Percentiles rank a stretch among this genome's conserved stretches.
Evolutionary conservation across 2,888 invertebrate genomes (phyloP).

Genomic region (Dorcus hopei): DNA sequence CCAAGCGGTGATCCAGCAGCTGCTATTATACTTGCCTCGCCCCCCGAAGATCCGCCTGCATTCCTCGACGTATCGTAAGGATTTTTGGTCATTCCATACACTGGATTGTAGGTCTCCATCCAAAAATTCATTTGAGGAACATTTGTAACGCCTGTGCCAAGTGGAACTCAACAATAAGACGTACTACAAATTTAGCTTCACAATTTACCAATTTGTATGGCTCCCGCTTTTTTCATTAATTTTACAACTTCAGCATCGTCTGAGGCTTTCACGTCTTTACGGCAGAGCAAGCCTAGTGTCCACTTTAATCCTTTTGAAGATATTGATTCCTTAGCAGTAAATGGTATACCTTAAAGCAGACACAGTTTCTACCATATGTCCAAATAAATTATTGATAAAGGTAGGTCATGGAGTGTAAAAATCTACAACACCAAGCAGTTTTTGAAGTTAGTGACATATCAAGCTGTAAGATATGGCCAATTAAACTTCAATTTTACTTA

Average conservation of each 20-base stretch:
- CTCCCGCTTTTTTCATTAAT: conserved; percentile 74
- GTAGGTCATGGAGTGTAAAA: too few relatives aligned
- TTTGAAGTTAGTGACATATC: too few relatives aligned
- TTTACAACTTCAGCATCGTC: conserved; percentile 73
- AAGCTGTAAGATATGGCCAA: too few relatives aligned
- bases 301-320: conserved; percentile 64
- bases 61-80: conserved; percentile 84
- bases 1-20: conserved; percentile 80
- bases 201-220: conserved; percentile 69
- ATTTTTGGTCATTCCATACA: conserved; percentile 87
- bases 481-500: too few relatives aligned
- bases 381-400: too few relatives aligned
- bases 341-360: conserved; percentile 56
- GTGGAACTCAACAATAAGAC: neutral
- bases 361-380: too few relatives aligned
- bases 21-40: conserved; percentile 73
- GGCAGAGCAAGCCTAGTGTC: conserved; percentile 72
- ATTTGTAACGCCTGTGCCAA: conserved; percentile 61
- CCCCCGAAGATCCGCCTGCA: conserved; percentile 91
- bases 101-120: conserved; percentile 82
- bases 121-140: conserved; percentile 92
- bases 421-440: too few relatives aligned
- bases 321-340: conserved; percentile 71
- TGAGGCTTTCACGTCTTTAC: conserved; percentile 63
- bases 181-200: too few relatives aligned